These are phyloP conservation scores for Sminthurides bifidus DNA, from an alignment of 1,140 invertebrate genomes.

Conservation along the genomic window DNA sequence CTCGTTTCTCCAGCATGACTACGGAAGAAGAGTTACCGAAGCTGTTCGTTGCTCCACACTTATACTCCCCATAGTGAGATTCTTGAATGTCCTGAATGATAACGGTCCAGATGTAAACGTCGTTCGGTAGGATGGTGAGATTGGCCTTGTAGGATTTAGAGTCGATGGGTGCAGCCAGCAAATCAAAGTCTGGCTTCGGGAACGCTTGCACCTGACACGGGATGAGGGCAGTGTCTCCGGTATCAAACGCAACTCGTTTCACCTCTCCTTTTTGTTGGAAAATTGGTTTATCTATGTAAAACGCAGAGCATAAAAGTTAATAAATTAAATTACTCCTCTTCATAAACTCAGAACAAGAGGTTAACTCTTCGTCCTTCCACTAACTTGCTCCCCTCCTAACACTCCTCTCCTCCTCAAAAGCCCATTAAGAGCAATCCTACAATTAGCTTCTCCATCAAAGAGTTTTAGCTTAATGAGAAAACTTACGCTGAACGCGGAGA, in stretches of 20 bases:
- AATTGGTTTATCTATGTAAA: conserved; percentile 26
- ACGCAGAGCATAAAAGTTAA: too few species aligned
- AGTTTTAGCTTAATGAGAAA: not conserved
- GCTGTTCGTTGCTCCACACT: conserved; percentile 66
- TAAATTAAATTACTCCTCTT: too few species aligned
- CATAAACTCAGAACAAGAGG: too few species aligned
- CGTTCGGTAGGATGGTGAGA: conserved; percentile 63
- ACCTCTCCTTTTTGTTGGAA: conserved; percentile 24
- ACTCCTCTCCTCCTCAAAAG: too few species aligned
- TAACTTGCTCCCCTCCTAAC: too few species aligned
- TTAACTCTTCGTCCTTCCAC: too few species aligned
- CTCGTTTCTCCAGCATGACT: conserved; percentile 52
- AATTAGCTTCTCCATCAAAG: not conserved
- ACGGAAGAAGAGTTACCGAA: conserved; percentile 53
- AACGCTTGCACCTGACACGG: conserved; percentile 80
- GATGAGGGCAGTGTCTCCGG: conserved; percentile 68
- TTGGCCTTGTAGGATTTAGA: conserved; percentile 70
- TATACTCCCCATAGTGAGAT: conserved; percentile 79
- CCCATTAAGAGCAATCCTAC: too few species aligned
- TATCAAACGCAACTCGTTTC: conserved; percentile 61
- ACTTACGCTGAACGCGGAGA: conserved; percentile 75
- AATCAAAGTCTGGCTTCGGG: conserved; percentile 82
- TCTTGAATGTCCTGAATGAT: conserved; percentile 61
- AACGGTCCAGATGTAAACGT: conserved; percentile 68
- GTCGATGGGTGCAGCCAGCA: conserved; percentile 56